A percentile compares a stretch with the other conserved stretches of the same genome.
Evolutionary conservation across 2,888 invertebrate species (phyloP).

Genomic region (Ischnus inquisitorius): DNA sequence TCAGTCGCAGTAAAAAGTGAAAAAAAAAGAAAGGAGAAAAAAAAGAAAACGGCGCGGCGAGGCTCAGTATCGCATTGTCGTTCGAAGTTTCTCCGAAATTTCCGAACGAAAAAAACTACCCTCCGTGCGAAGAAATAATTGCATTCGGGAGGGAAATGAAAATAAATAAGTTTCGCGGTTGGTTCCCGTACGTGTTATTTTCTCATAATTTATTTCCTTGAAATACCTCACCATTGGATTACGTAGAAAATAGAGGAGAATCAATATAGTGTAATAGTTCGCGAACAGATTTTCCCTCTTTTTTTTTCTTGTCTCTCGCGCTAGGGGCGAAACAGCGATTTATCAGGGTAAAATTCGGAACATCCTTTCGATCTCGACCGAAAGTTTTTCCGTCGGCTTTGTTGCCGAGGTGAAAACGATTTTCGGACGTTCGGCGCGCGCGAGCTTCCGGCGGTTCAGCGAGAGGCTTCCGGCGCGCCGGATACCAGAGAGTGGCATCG

Average conservation of each 20-base stretch:
- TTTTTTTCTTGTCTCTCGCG: background rate
- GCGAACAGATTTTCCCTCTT: background rate
- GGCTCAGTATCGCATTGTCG: background rate
- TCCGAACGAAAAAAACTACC: background rate
- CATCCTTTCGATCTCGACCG: slow-evolving; percentile 3
- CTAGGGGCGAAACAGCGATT: slow-evolving; percentile 38
- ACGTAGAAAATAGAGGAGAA: background rate
- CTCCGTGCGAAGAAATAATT: slow-evolving; percentile 27
- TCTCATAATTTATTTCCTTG: background rate
- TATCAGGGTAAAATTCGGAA: slow-evolving; percentile 34
- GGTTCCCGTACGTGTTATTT: background rate
- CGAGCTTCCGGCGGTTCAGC: slow-evolving; percentile 32
- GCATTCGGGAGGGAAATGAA: background rate
- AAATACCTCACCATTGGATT: background rate
- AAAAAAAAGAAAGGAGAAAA: slow-evolving; percentile 12
- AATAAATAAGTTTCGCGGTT: background rate
- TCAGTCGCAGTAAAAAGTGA: slow-evolving; percentile 36
- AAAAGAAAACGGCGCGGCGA: background rate
- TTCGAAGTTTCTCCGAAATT: slow-evolving; percentile 16
- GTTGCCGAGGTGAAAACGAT: slow-evolving; percentile 39
- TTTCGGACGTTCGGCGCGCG: slow-evolving; percentile 35
- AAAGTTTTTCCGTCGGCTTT: background rate
- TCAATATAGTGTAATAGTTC: background rate
- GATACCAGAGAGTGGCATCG: slow-evolving; percentile 15
- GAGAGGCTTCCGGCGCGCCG: slow-evolving; percentile 39